phyloP scores from a whole-genome alignment of 2,113 vertebrate genomes.

The Vulpes ferrilata region DNA sequence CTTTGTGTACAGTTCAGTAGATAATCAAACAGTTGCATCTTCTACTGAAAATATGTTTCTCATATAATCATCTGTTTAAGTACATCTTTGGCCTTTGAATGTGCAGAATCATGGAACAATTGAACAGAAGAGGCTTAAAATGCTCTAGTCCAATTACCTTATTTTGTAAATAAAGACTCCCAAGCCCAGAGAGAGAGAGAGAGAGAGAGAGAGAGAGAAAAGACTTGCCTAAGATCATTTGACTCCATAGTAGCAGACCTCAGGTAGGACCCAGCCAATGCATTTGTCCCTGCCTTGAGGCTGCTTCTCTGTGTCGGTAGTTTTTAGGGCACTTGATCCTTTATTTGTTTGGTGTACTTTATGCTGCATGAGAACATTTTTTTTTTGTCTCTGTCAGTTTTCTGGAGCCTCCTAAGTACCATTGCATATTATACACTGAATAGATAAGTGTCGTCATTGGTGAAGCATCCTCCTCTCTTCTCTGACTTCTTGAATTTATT shows the following conservation, averaged over 20 bases:
- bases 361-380: not conserved
- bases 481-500: constrained; percentile 56
- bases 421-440: constrained; percentile 8
- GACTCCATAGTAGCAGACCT: not conserved
- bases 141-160: not conserved
- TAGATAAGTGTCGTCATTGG: not conserved
- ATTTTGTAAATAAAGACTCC: not conserved
- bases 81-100: not conserved
- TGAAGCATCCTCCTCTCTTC: not conserved
- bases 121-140: not conserved
- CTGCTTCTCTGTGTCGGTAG: not conserved
- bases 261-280: not conserved
- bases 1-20: not conserved
- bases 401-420: not conserved
- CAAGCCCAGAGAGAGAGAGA: not conserved
- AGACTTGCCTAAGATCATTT: not conserved
- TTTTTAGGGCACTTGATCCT: constrained; percentile 23
- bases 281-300: not conserved
- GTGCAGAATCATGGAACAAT: not conserved
- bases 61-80: not conserved
- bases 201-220: not conserved
- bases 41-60: constrained; percentile 20
- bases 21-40: not conserved
- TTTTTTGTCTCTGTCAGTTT: not conserved
- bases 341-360: not conserved